Base-by-base conservation (phyloP, 2,797 vertebrate genomes). In the Vipera ursinii region DNA sequence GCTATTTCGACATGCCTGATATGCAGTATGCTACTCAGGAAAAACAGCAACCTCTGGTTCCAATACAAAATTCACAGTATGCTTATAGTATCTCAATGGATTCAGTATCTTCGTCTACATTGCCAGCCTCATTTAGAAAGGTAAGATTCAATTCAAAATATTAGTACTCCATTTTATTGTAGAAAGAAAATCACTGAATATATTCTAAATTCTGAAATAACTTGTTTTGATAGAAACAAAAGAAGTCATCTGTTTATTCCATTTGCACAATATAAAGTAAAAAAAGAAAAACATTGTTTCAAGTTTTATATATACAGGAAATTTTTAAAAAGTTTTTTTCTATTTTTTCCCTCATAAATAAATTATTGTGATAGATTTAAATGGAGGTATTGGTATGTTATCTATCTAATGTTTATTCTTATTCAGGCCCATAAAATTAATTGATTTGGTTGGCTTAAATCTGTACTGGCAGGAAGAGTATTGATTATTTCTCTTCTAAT, bases 91-190 rank as follows among this genome's bases (percentile, higher is more conserved):
- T 95, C 63, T 69, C 92, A 87, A 93, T 96, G 0, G 93, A 89
- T 82, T 94, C 95, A 63, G 91, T 94, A 88, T 95, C 97, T 94
- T 96, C 93, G 26, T 89, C 96, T 92, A 88, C 94, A 38, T 93
- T 98, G 9, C 95, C 96, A 65, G 91, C 94, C 91, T 94, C 96
- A 1, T 93, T 97, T 59, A 96, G 93, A 96, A 98, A 98, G 97
- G 97, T 98, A 97, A 96, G 96, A 61, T 38, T 89, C 60, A 89
- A 57, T 7, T 0, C 73, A 91, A 60, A 55, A 2, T 48, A 38
- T 44, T 38, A 12, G 38, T 44, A 60, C 32, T 89, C 6, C 28
- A 32, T 55, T 55, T 48, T 28, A 32, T n/a, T n/a, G 10, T n/a
- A 20, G 48, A n/a, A n/a, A 55, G 69, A 65, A 92, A n/a, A 85